Percentiles rank a stretch among this genome's conserved stretches.
phyloP scores from a whole-genome alignment of 2,888 invertebrate species.

The Agrotis puta region DNA sequence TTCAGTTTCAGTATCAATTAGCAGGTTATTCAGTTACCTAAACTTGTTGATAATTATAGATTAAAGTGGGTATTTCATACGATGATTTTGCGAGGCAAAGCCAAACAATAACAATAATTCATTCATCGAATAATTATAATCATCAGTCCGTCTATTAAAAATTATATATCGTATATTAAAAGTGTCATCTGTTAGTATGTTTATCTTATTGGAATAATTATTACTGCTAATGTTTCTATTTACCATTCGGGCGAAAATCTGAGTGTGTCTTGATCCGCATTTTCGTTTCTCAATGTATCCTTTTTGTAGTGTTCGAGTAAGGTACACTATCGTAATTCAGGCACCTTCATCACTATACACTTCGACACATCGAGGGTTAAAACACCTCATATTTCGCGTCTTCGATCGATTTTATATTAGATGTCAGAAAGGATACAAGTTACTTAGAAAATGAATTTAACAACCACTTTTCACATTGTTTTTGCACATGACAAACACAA shows the following conservation, averaged over 20 bases:
- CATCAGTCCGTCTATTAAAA: no score
- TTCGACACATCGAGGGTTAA: constrained; percentile 79
- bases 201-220: constrained; percentile 42
- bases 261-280: constrained; percentile 89
- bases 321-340: constrained; percentile 81
- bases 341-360: constrained; percentile 88
- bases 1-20: constrained; percentile 13
- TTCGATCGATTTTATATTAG: constrained; percentile 76
- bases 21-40: constrained; percentile 9
- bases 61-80: constrained; percentile 13
- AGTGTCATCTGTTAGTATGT: constrained; percentile 6
- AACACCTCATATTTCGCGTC: constrained; percentile 87
- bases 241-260: constrained; percentile 90
- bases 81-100: neutral
- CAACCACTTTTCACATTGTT: constrained; percentile 92
- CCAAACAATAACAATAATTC: constrained; percentile 26
- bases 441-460: constrained; percentile 88
- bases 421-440: constrained; percentile 90
- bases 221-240: constrained; percentile 62
- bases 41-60: neutral
- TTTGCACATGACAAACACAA: constrained; percentile 90
- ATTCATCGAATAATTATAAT: constrained; percentile 1
- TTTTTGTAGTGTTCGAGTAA: constrained; percentile 86
- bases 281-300: constrained; percentile 90
- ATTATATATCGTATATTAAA: no score